A percentile compares a stretch with the other conserved stretches of the same genome.
phyloP scores from a whole-genome alignment of 2,113 vertebrate genomes.

The Lophura nycthemera region DNA sequence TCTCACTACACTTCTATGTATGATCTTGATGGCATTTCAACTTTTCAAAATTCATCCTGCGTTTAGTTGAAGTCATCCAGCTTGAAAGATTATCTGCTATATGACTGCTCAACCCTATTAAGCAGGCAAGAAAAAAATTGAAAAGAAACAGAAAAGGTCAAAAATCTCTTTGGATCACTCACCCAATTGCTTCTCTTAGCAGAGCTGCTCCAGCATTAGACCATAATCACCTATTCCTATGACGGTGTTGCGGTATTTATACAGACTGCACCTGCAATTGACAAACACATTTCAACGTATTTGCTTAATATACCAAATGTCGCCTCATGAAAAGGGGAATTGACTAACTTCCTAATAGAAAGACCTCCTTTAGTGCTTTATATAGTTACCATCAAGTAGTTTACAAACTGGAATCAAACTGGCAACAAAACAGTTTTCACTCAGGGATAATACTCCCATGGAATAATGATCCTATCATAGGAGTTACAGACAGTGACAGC shows the following conservation, averaged over 20 bases:
- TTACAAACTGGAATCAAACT: background rate
- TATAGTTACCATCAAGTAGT: background rate
- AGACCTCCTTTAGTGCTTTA: background rate
- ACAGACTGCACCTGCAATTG: background rate
- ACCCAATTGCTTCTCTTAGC: background rate
- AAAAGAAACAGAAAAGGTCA: background rate
- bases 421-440: background rate
- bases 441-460: background rate
- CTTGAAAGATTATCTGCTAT: background rate
- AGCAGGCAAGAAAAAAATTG: slow-evolving; percentile 3
- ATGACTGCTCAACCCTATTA: background rate
- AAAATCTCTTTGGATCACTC: background rate
- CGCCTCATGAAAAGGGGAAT: background rate
- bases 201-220: background rate
- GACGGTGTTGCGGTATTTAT: background rate
- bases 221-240: background rate
- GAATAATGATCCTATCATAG: background rate
- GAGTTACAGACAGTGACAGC: background rate
- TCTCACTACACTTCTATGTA: background rate
- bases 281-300: background rate
- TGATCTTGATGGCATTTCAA: background rate
- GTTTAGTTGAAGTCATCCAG: background rate
- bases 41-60: background rate
- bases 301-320: background rate
- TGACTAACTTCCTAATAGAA: background rate